Percentiles rank a stretch among this genome's conserved stretches.
These are phyloP conservation scores for Chymomyza fuscimana DNA, from an alignment of 2,888 invertebrate genomes.

Conservation along the genomic window DNA sequence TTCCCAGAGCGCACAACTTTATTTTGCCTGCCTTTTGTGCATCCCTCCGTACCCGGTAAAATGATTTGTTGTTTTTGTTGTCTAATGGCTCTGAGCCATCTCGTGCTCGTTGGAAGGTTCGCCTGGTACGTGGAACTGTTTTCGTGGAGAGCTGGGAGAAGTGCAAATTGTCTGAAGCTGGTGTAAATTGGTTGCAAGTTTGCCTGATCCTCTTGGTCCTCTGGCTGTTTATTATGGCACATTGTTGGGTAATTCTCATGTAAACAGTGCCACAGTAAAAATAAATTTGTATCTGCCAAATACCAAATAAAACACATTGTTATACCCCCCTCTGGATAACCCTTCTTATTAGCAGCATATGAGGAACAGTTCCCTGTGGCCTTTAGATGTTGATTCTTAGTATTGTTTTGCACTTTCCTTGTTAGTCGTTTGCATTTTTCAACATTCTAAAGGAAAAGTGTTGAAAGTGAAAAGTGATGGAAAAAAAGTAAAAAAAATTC, in stretches of 20 bases:
- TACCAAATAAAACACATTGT: conserved; percentile 53
- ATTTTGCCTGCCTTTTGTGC: conserved; percentile 37
- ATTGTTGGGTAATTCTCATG: conserved; percentile 42
- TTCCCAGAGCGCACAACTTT: conserved; percentile 39
- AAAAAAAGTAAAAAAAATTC: too few species aligned
- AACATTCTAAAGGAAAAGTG: not conserved
- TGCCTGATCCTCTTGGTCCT: conserved; percentile 7
- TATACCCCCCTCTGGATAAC: conserved; percentile 13
- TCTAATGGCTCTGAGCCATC: conserved; percentile 50
- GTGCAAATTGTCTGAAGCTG: conserved; percentile 9
- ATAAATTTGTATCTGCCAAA: conserved; percentile 46
- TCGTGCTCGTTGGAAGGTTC: not conserved
- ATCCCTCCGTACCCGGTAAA: conserved; percentile 56
- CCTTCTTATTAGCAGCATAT: conserved; percentile 1
- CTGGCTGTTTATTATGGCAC: not conserved
- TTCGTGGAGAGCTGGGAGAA: conserved; percentile 11
- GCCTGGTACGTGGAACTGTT: conserved; percentile 23
- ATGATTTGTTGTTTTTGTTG: conserved; percentile 60
- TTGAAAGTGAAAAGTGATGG: too few species aligned
- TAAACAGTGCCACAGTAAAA: conserved; percentile 47
- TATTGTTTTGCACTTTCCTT: conserved; percentile 12
- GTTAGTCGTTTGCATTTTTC: conserved; percentile 17
- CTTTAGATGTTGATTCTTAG: conserved; percentile 16
- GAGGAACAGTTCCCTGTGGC: conserved; percentile 16
- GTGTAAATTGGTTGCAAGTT: conserved; percentile 38